Base-by-base conservation (phyloP, 2,888 invertebrate species). In the Phalera bucephala region DNA sequence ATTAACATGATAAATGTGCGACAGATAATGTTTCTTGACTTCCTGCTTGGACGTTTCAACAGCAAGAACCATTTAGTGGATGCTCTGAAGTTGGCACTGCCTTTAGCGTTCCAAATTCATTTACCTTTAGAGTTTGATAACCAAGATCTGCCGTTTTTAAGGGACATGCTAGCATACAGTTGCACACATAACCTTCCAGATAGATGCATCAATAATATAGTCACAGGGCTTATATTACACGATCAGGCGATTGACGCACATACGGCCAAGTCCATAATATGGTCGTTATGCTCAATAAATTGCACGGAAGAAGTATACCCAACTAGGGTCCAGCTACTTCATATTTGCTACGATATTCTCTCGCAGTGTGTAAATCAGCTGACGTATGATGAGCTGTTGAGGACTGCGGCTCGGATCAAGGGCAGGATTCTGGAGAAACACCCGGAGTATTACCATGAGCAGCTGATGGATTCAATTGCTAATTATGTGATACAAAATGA, bases 41-140 rank as follows among this genome's bases (percentile, higher is more conserved):
- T 91, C 60, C 53, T 94, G 4, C 62, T 95, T 0, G 63, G 70
- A 1, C 84, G 87, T 40, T 89, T 91, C 31, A 77, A 90, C 23
- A 55, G 52, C 1, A 89, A 85, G 8, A 82, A 82, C 39, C 92
- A 94, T 36, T 72, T 95, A 13, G 88, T 92, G 0, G 92, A 93
- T 20, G 94, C 94, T 0, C 61, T 95, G 2, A 86, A 85, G 55
- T 79, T 93, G 0, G 94, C 94, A 0, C 57, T 95, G 6, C 94
- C 94, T 0, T 69, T 94, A 15, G 92, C 93, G 0, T 93, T 94
- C 62, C 92, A 94, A 76, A 89, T 91, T 4, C 91, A 93, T 43
- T 52, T 94, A 4, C 82, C 88, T 0, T 50, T 81, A 3, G 92
- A 94, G 66, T 58, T 94, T 12, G 92, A 94, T 45, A 76, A 68